Evolutionary conservation across 2,888 invertebrate genomes (phyloP).

Genomic region (Sicus ferrugineus): DNA sequence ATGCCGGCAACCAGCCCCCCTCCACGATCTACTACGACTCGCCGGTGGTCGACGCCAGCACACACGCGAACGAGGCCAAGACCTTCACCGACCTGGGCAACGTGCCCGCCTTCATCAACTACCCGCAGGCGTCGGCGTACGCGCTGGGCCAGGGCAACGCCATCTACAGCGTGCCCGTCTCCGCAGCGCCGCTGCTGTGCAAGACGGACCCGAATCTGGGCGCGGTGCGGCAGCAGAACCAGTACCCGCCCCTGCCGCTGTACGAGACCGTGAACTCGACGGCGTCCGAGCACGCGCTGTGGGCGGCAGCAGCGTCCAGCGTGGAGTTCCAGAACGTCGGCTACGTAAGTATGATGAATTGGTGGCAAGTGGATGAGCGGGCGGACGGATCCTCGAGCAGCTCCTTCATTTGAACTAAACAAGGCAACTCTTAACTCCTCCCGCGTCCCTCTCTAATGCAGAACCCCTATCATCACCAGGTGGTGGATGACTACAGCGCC

Average conservation of each 20-base stretch:
- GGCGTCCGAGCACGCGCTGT: slow-evolving; percentile 51
- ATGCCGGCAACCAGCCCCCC: slow-evolving; percentile 42
- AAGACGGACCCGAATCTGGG: slow-evolving; percentile 61
- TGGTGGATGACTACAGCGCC: slow-evolving; percentile 58
- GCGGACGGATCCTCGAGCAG: background rate
- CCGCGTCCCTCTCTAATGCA: slow-evolving; percentile 40
- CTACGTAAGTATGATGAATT: slow-evolving; percentile 51
- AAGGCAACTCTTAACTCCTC: slow-evolving; percentile 19
- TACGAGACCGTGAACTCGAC: slow-evolving; percentile 53
- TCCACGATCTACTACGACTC: slow-evolving; percentile 53
- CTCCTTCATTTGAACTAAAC: no score
- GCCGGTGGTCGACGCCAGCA: slow-evolving; percentile 53
- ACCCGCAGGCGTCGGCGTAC: slow-evolving; percentile 52
- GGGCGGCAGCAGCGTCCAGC: slow-evolving; percentile 46
- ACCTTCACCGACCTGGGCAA: slow-evolving; percentile 62
- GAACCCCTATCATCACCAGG: slow-evolving; percentile 59
- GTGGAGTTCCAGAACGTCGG: slow-evolving; percentile 56
- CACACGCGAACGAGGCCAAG: slow-evolving; percentile 57
- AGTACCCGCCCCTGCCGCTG: slow-evolving; percentile 53
- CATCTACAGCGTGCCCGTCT: slow-evolving; percentile 54
- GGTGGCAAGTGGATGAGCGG: background rate
- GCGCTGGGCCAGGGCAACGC: slow-evolving; percentile 51
- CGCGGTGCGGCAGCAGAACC: slow-evolving; percentile 53
- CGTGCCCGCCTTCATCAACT: slow-evolving; percentile 51
- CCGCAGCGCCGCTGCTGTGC: slow-evolving; percentile 54